phyloP scores from a whole-genome alignment of 2,113 vertebrate genomes.

The Balaenoptera acutorostrata region DNA sequence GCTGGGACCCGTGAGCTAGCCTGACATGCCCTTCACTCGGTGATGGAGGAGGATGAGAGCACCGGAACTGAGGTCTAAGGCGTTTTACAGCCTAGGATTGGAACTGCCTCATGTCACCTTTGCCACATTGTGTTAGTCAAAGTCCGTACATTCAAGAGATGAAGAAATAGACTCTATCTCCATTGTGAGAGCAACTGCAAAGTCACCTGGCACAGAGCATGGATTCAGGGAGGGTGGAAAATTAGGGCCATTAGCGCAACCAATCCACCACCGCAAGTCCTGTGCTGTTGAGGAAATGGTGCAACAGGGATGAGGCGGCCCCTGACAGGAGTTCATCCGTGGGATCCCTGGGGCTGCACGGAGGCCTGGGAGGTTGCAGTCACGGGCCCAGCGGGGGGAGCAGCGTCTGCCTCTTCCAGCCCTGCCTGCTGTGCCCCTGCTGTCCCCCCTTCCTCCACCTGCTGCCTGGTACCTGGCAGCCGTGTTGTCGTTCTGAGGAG shows the following conservation, averaged over 20 bases:
- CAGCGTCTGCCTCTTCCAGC: accelerated
- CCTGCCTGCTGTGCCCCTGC: accelerated
- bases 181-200: neutral
- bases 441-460: neutral
- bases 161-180: neutral
- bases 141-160: neutral
- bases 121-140: neutral
- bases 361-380: neutral
- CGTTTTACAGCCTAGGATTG: accelerated
- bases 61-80: accelerated
- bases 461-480: neutral
- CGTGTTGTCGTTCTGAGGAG: neutral
- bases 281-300: neutral
- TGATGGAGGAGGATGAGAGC: accelerated
- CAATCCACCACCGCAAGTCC: neutral
- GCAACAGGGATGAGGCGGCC: no score
- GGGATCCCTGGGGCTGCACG: neutral
- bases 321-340: neutral
- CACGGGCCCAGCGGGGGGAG: neutral
- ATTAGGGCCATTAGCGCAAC: accelerated
- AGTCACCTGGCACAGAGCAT: neutral
- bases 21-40: neutral
- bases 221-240: no score
- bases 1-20: neutral
- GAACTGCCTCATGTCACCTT: neutral